Conservation (phyloP, 2,797 vertebrate species). For the Rhodeus uyekii region DNA sequence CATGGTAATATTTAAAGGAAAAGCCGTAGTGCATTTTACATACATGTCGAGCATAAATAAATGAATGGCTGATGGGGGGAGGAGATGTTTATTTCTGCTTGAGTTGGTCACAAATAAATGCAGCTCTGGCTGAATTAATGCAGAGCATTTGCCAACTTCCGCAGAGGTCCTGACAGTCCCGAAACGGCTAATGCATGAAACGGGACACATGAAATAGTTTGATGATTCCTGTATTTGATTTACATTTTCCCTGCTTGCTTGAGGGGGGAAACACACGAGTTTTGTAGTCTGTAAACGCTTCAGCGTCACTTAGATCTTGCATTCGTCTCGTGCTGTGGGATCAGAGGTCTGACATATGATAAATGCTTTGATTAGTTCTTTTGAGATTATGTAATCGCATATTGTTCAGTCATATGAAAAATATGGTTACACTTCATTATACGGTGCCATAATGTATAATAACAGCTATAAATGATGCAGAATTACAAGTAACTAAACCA, state of each 20-base stretch:
- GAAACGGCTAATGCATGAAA: conserved; percentile 73
- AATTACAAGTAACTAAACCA: too few species aligned
- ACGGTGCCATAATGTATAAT: too few species aligned
- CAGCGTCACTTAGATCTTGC: background rate
- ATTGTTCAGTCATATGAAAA: background rate
- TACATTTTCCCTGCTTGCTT: background rate
- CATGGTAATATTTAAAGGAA: background rate
- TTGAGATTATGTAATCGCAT: background rate
- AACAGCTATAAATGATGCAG: too few species aligned
- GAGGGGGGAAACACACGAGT: background rate
- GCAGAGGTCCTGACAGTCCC: conserved; percentile 60
- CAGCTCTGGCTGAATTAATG: conserved; percentile 79
- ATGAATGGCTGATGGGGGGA: conserved; percentile 56
- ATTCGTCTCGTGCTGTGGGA: background rate
- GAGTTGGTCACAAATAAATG: conserved; percentile 82
- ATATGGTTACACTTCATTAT: too few species aligned
- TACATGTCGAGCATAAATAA: conserved; percentile 54
- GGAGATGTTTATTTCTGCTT: conserved; percentile 76
- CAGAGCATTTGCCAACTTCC: conserved; percentile 76
- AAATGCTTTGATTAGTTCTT: conserved; percentile 7
- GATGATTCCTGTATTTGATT: background rate
- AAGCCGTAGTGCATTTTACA: background rate
- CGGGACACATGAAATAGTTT: background rate
- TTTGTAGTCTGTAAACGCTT: background rate
- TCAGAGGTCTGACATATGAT: background rate